Conservation (phyloP, 1,140 invertebrate species). For the Penaeus chinensis region DNA sequence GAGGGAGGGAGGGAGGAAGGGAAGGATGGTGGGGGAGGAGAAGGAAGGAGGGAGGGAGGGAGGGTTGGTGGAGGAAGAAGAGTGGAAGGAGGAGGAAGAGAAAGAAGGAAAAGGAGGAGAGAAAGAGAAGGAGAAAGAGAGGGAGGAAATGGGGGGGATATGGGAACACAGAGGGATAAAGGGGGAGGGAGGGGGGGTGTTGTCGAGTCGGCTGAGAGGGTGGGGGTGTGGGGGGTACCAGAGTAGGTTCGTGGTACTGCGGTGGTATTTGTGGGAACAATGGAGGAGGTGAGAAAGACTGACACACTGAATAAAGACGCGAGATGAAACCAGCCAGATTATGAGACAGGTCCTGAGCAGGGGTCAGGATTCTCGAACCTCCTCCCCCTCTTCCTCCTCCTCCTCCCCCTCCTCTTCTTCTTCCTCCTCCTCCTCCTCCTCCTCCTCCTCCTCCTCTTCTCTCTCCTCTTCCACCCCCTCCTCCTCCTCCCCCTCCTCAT, state of each 20-base stretch:
- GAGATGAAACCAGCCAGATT: slow-evolving; percentile 49
- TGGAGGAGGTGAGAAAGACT: slow-evolving; percentile 49
- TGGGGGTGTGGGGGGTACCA: not conserved
- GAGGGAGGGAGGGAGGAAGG: too few relatives aligned
- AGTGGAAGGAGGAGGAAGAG: not conserved
- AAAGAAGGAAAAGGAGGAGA: not conserved
- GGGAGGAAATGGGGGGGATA: not conserved
- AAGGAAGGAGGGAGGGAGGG: not conserved
- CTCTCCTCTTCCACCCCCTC: too few relatives aligned
- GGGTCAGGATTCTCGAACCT: slow-evolving; percentile 22
- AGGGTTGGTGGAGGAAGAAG: not conserved
- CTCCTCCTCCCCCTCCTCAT: too few relatives aligned
- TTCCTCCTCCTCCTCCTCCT: too few relatives aligned
- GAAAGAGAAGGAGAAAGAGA: not conserved
- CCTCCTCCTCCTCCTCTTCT: too few relatives aligned
- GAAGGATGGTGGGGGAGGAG: too few relatives aligned
- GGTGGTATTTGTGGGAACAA: slow-evolving; percentile 26
- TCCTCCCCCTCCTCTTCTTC: too few relatives aligned
- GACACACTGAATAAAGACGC: slow-evolving; percentile 50
- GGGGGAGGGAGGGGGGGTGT: not conserved
- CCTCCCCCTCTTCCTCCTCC: too few relatives aligned
- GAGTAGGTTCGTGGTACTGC: too few relatives aligned
- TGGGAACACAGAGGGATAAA: not conserved
- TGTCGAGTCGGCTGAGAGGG: too few relatives aligned
- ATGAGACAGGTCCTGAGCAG: slow-evolving; percentile 40